phyloP scores from a whole-genome alignment of 2,888 invertebrate species.

The Calliopum simillimum region DNA sequence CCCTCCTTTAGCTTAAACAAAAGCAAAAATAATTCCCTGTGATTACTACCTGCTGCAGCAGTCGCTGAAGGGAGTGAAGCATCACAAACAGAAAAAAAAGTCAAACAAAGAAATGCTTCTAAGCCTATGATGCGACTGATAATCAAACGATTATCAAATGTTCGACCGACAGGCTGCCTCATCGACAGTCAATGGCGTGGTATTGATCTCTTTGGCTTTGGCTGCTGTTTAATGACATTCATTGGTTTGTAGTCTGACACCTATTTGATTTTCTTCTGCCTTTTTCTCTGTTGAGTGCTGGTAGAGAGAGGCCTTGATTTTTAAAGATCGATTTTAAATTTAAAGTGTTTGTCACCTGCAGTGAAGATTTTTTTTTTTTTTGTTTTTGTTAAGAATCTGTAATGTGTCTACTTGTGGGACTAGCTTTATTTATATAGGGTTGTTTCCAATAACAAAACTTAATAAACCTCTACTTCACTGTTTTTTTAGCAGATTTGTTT shows the following conservation, averaged over 20 bases:
- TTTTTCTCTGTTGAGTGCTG: conserved; percentile 9
- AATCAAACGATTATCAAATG: conserved; percentile 22
- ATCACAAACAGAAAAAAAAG: not conserved
- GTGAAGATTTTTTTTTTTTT: not conserved
- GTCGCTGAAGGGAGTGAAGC: too few relatives aligned
- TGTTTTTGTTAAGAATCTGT: not conserved
- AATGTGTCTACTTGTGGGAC: not conserved
- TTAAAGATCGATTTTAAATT: not conserved
- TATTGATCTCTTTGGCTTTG: not conserved
- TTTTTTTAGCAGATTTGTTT: not conserved
- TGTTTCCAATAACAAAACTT: not conserved
- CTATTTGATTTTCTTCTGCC: conserved; percentile 12
- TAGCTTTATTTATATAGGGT: not conserved
- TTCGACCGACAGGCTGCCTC: not conserved
- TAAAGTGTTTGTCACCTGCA: conserved; percentile 24
- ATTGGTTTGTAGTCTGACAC: conserved; percentile 28
- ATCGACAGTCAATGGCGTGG: not conserved
- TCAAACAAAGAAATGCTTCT: conserved; percentile 28
- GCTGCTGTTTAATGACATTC: conserved; percentile 30
- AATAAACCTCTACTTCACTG: not conserved
- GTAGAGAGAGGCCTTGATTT: not conserved
- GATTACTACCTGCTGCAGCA: not conserved
- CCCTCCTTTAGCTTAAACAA: too few relatives aligned
- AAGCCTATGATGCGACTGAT: conserved; percentile 6
- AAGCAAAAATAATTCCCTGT: too few relatives aligned